Evolutionary conservation across 2,113 vertebrate genomes (phyloP).

Genomic region (Dasypus novemcinctus): DNA sequence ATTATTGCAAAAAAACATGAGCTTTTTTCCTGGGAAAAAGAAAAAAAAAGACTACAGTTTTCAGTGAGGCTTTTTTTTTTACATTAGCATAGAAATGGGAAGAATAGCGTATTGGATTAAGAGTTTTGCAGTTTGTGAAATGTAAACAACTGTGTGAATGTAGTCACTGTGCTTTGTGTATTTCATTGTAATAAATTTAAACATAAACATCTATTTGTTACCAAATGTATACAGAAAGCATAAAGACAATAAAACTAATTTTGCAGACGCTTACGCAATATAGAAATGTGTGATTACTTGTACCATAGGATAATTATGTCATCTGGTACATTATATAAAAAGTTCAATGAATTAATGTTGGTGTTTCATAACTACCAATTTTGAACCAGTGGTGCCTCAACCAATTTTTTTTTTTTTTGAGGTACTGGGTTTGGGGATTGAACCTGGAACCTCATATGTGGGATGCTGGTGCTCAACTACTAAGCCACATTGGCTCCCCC

Average conservation of each 20-base stretch:
- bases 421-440: too few relatives aligned
- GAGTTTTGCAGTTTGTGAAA: background rate
- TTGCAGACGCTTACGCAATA: background rate
- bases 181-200: constrained; percentile 28
- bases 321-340: background rate
- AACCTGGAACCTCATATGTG: too few relatives aligned
- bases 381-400: background rate
- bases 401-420: too few relatives aligned
- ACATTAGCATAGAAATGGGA: background rate
- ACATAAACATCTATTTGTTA: background rate
- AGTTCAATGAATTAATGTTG: background rate
- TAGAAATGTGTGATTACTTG: constrained; percentile 26
- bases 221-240: background rate
- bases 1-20: background rate
- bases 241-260: constrained; percentile 40
- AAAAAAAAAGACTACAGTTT: background rate
- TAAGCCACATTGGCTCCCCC: too few relatives aligned
- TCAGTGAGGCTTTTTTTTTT: background rate
- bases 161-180: background rate
- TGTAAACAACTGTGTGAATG: background rate
- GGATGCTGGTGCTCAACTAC: too few relatives aligned
- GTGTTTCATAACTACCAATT: constrained; percentile 22
- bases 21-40: background rate
- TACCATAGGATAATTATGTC: background rate
- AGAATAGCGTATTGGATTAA: background rate